Base-by-base conservation (phyloP, 2,888 invertebrate genomes). In the Colletes collaris region DNA sequence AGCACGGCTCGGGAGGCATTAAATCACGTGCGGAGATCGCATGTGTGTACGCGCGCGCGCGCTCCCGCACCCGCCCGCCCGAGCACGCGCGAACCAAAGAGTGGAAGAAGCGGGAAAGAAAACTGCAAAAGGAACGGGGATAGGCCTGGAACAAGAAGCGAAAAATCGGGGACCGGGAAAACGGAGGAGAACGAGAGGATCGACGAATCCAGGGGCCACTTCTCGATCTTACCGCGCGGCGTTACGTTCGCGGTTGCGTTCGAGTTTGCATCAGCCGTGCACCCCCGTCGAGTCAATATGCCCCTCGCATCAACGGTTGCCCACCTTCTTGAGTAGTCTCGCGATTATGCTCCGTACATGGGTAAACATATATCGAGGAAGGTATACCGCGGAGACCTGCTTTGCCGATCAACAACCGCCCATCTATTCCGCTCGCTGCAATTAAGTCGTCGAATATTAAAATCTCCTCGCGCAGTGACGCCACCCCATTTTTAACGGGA, bases 281-380 rank as follows among this genome's bases (percentile, higher is more conserved):
- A 88, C 89, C 91, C 91, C 92, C 91, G 92, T 88, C 86, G 92
- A 88, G 92, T 90, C 92, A 92, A 92, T 92, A 91, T 92, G 90
- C 91, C 90, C 89, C 85, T 86, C 89, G 89, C 90, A 90, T 91
- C 90, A 90, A 89, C 87, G 86, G 85, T 80, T 87, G 87, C 89
- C 89, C 88, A 88, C 89, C 91, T 92, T 91, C 91, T 87, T 90
- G 90, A 91, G 91, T 91, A 91, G 91, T 91, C 89, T 81, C 79
- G 82, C 85, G 86, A 89, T 90, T 88, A 88, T 87, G 83, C 84
- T 64, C 40, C 76, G 78, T 62, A 70, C 72, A 69, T 58, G 74
- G 68, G 79, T 79, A 71, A 69, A 74, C 82, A 68, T 74, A 63
- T 71, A 75, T 53, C 63, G 66, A 64, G 68, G 59, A 76, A 50